Evolutionary conservation across 2,113 vertebrate species (phyloP), one percentile per base, ranked within the genome.

Genomic region (Pimephales promelas): DNA sequence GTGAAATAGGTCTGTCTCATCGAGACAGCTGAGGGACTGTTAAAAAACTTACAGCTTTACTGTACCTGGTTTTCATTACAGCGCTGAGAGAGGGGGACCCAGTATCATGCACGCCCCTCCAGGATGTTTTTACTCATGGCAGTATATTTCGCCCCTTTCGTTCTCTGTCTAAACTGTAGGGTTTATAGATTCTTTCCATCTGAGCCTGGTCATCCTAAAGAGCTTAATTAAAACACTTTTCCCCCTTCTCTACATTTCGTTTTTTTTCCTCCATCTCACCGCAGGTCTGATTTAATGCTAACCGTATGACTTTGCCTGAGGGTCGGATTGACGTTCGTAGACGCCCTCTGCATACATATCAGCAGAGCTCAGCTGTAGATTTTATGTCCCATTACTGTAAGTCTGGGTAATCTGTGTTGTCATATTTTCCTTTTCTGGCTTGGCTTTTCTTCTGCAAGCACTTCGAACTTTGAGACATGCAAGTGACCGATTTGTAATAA

Each of bases 131-230:
- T 45, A 83, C 54, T 82, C 83, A 57, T 10, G 57, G 20, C 68
- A 26, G 66, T 66, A 79, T 66, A 66, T 82, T 86, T 71, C n/a
- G 8, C n/a, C 45, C 52, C 70, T 49, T 88, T 83, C 83, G 79
- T 82, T 81, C 18, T 59, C 83, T 77, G 74, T 61, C 89, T 85
- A 91, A 57, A 87, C 40, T 77, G 3, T 84, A 22, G 64, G 45
- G 84, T 34, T 84, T 87, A 73, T 56, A 76, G 81, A 88, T 83
- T 89, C 90, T 94, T 93, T 91, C 95, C 93, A 93, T 94, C 91
- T 95, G 94, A 91, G 92, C 96, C 96, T 93, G 95, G 91, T 92
- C 94, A 95, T 96, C 95, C 96, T 89, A 64, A 92, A 92, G 92
- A 90, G 92, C 92, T 85, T 76, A 73, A 94, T 92, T 91, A 88